Conservation (phyloP, 2,797 vertebrate genomes). For the Glyptemys insculpta region DNA sequence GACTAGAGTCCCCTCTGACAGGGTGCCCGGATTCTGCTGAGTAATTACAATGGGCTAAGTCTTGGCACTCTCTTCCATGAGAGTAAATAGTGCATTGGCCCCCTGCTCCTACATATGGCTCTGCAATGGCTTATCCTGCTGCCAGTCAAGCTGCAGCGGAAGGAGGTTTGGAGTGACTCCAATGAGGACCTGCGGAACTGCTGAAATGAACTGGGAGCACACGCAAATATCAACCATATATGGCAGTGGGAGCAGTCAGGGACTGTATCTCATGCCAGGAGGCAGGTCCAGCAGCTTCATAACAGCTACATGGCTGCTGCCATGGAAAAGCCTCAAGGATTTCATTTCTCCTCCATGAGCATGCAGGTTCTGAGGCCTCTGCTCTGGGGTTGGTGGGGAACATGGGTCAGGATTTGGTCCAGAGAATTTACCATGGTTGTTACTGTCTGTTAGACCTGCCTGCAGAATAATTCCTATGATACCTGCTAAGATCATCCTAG, state of each 20-base stretch:
- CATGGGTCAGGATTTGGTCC: neutral
- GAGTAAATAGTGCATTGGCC: neutral
- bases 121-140: neutral
- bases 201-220: neutral
- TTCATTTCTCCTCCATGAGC: neutral
- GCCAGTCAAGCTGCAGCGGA: neutral
- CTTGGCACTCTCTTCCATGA: neutral
- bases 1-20: neutral
- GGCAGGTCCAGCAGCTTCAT: neutral
- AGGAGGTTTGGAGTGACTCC: neutral
- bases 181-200: neutral
- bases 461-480: neutral
- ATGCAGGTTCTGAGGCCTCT: fast-evolving
- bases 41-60: neutral
- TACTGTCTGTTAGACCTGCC: neutral
- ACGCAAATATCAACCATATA: neutral
- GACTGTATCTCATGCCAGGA: neutral
- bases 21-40: neutral
- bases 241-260: neutral
- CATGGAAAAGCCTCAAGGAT: fast-evolving
- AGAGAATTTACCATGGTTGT: neutral
- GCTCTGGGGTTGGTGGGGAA: fast-evolving
- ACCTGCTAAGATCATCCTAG: neutral
- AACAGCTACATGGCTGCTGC: neutral
- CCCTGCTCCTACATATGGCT: neutral